Conservation (phyloP, 2,797 vertebrate species). For the Pampus argenteus region DNA sequence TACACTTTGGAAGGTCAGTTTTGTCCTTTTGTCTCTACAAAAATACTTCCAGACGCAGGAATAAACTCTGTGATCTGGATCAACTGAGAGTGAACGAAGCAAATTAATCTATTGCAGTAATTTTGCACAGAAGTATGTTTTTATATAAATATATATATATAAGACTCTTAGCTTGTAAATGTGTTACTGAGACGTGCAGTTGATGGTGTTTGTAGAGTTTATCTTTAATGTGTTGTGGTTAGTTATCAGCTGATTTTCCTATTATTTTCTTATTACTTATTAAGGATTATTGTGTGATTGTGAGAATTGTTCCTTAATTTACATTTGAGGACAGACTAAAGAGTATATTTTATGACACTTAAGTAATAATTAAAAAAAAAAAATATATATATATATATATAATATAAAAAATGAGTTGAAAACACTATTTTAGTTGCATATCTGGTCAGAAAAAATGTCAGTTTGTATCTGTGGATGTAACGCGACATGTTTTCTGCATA, state of each 20-base stretch:
- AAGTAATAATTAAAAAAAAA: neutral
- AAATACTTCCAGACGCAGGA: neutral
- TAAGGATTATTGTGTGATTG: slow-evolving; percentile 31
- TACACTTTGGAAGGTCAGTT: slow-evolving; percentile 15
- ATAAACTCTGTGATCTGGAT: slow-evolving; percentile 3
- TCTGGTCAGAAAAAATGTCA: neutral
- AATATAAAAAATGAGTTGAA: neutral
- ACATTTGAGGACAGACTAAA: slow-evolving; percentile 4
- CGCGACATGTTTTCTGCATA: neutral
- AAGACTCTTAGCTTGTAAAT: slow-evolving; percentile 27
- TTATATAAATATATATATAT: slow-evolving; percentile 43
- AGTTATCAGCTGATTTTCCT: slow-evolving; percentile 6
- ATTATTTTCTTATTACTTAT: slow-evolving; percentile 4
- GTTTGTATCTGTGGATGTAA: neutral
- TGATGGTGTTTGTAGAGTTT: slow-evolving; percentile 23
- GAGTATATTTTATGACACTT: neutral
- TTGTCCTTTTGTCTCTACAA: slow-evolving; percentile 22
- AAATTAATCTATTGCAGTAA: slow-evolving; percentile 17
- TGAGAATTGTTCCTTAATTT: slow-evolving; percentile 31
- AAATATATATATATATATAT: no score
- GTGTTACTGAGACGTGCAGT: slow-evolving; percentile 56
- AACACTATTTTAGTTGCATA: neutral
- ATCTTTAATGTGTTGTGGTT: slow-evolving; percentile 15
- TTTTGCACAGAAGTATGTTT: slow-evolving; percentile 60
- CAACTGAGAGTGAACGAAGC: neutral